Evolutionary conservation across 2,113 vertebrate species (phyloP), one percentile per base, ranked within the genome.

Genomic region (Tetrax tetrax): DNA sequence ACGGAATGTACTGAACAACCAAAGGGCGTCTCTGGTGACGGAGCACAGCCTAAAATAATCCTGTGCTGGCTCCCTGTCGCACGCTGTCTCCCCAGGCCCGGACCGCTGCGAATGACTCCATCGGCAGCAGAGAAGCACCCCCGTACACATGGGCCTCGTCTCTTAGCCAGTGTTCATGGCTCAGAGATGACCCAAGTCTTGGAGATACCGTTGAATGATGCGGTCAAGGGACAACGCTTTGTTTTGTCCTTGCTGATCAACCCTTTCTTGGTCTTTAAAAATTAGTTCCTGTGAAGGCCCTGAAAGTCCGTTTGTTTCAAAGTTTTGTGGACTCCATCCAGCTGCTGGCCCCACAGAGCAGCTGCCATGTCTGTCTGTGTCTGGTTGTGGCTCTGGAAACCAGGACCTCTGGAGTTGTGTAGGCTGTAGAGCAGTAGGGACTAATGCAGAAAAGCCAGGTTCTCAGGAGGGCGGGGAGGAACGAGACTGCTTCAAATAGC

Each of bases 341-440:
- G 41, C 68, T 33, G 20, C 18, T 19, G 29, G 47, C 17, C 27
- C 33, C 41, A 8, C 11, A 45, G 41, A 77, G 23, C 25, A 71
- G 17, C 28, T 12, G 24, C 14, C 8, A 3, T 0, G 0, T 38
- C 38, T 28, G 35, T 2, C 31, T 43, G n/a, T 10, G 20, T 63
- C 59, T 85, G 38, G 6, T 21, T 7, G 47, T 35, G 38, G 31
- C 38, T 45, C 51, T 51, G 33, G 63, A 66, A 63, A 61, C 29
- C 7, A 45, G 56, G 59, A 43, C 29, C 37, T 64, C 84, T 68
- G 24, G 43, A 8, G 60, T 22, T 59, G 31, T 22, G 45, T 7
- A 45, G 47, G 51, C 1, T 56, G 51, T 47, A 41, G 47, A 60
- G 29, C 41, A 51, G 19, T 7, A 7, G 4, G 6, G 61, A 5